Evolutionary conservation across 2,888 invertebrate genomes (phyloP), one percentile per base, ranked within the genome.

Genomic region (Portevinia maculata): DNA sequence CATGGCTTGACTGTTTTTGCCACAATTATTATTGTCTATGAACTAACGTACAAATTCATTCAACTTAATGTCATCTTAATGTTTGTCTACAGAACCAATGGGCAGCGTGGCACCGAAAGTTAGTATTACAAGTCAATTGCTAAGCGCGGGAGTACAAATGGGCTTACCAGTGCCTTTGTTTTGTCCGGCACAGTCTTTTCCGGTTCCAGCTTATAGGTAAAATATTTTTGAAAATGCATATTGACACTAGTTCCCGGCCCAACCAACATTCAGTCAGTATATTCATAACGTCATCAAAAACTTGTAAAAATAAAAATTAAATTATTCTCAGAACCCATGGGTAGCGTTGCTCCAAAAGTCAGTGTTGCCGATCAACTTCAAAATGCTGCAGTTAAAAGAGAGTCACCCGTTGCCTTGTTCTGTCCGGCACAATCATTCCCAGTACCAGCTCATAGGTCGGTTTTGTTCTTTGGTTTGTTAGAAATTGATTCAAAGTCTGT

Each of bases 371-470:
- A 91, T 79, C 89, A 88, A 84, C 85, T 86, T n/a, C 85, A 86
- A 41, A 86, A 86, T 57, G 85, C 86, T 28, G 86, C 84, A 34
- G 86, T 84, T 44, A 69, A 86, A 83, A 86, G 86, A 34, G 86
- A 86, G 41, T 87, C 87, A 65, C 90, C 91, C 59, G 87, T 93
- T 86, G 92, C 93, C 53, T 92, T 95, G 86, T 92, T 93, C 86
- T 95, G 94, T 88, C 94, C 94, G 73, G 94, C 93, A 70, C 94
- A 95, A 91, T 94, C 94, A 60, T 93, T 90, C 88, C 93, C 93
- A 71, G 91, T 83, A 8, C 84, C 85, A 1, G 81, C 79, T 44
- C 79, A 70, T 64, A 85, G 85, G 85, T 86, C 74, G 7, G 76
- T 67, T 46, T 21, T 11, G 15, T 19, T 46, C 44, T 39, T 32